Evolutionary conservation across 2,797 vertebrate genomes (phyloP), one percentile per base, ranked within the genome.

Genomic region (Pseudochirops cupreus): DNA sequence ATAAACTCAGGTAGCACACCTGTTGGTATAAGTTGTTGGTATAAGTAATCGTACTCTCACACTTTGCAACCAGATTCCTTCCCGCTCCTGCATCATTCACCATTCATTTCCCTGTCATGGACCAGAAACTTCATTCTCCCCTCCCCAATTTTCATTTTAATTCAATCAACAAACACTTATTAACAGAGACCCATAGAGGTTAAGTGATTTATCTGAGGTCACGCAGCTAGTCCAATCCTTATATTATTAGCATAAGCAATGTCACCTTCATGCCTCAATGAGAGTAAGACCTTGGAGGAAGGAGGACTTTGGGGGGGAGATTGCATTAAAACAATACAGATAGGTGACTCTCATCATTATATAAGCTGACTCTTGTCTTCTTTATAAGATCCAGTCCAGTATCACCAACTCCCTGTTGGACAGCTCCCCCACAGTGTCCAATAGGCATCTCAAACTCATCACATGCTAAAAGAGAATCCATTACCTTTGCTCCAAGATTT

Each of bases 41-140:
- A 98, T 98, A 97, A 97, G 97, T 98, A 98, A 97, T 98, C 98
- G 98, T 96, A 97, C 97, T 97, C 94, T 74, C 94, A 62, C 97
- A 93, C 97, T 97, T 98, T 98, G 97, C 90, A 97, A 97, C 95
- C 97, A 97, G 98, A 94, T 59, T 94, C 96, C 95, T 16, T 57
- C 96, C 95, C 0, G 0, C 59, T 16, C 95, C 93, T 98, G 98
- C 97, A 98, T 98, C 98, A 98, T 98, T 98, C 97, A 98, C 98
- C n/a, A 82, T 95, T 98, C 96, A 92, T 94, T 82, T 96, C 57
- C 90, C 93, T 96, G 97, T 97, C 95, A 50, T 0, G 74, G 96
- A 94, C 92, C 3, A 92, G 98, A 98, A 98, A 98, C 98, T 97
- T 97, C 94, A 90, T 74, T 39, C 18, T 39, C 67, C n/a, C 67